Evolutionary conservation across 2,113 vertebrate species (phyloP).

Genomic region (Mormyrus lacerda): DNA sequence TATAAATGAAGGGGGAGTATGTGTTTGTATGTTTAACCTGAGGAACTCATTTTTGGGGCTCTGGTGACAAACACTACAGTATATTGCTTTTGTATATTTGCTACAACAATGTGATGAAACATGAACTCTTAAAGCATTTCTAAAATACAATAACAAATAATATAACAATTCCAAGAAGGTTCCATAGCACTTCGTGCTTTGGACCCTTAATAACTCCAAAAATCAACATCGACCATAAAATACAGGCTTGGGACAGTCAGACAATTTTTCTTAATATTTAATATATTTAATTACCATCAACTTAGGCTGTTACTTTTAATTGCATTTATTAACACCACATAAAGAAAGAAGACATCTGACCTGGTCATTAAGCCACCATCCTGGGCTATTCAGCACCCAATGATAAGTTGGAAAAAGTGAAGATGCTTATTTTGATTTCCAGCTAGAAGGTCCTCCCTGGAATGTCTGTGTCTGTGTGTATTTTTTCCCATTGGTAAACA

Average conservation of each 20-base stretch:
- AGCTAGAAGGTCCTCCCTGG: neutral
- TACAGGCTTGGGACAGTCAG: neutral
- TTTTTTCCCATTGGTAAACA: neutral
- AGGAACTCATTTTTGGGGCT: neutral
- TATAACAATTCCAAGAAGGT: too few species aligned
- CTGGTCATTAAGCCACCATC: neutral
- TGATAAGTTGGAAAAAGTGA: neutral
- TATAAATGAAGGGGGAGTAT: neutral
- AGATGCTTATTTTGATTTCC: neutral
- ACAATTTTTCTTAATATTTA: neutral
- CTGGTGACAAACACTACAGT: neutral
- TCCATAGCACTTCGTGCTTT: too few species aligned
- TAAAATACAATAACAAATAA: too few species aligned
- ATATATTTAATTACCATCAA: neutral
- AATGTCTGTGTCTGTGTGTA: neutral
- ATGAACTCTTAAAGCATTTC: neutral
- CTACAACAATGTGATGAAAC: neutral
- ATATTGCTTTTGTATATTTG: conserved; percentile 7
- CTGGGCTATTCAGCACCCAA: neutral
- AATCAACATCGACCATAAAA: neutral
- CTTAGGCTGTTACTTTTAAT: neutral
- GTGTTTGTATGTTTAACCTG: neutral
- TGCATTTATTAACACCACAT: neutral
- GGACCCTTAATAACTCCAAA: neutral
- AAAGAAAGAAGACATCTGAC: neutral